Evolutionary conservation across 1,140 invertebrate species (phyloP), one percentile per base, ranked within the genome.

Genomic region (Trissolcus basalis): DNA sequence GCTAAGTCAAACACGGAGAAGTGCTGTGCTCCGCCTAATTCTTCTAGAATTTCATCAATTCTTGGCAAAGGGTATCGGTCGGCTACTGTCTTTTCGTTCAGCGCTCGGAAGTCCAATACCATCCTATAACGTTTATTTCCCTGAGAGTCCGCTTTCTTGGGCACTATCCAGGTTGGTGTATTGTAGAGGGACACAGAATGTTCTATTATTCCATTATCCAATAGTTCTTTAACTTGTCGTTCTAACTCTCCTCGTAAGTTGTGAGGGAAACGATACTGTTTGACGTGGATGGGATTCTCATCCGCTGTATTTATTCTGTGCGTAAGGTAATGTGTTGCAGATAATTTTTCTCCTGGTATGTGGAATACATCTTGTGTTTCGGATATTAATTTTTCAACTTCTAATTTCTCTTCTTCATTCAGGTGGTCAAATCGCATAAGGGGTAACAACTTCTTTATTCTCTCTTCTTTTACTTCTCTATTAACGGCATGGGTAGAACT

Each of bases 241-340:
- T 43, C 39, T 8, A 43, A 4, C 11, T 44, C 49, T 35, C 65
- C 45, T 72, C 11, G 5, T n/a, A 8, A 43, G 8, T 7, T n/a
- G 5, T 6, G 5, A 6, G 39, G 39, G n/a, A n/a, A n/a, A n/a
- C n/a, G n/a, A n/a, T n/a, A n/a, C n/a, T n/a, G n/a, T n/a, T n/a
- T n/a, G n/a, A 15, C 14, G 4, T 14, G 10, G 14, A 47, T 47
- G 9, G 45, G 45, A 4, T 2, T 47, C 14, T 47, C 14, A 19
- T 47, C 45, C 4, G 45, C 16, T 6, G 45, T 47, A 7, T 10
- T 10, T 5, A 15, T 47, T 15, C 16, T 10, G 16, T 47, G 13
- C n/a, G 14, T 43, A 9, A 43, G 5, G 8, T 9, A 4, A n/a
- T 43, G 5, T 11, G 11, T 43, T 4, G 39, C 11, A 9, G 39